A percentile compares a stretch with the other conserved stretches of the same genome.
Conservation (phyloP, 2,797 vertebrate genomes). For the Erethizon dorsatum region DNA sequence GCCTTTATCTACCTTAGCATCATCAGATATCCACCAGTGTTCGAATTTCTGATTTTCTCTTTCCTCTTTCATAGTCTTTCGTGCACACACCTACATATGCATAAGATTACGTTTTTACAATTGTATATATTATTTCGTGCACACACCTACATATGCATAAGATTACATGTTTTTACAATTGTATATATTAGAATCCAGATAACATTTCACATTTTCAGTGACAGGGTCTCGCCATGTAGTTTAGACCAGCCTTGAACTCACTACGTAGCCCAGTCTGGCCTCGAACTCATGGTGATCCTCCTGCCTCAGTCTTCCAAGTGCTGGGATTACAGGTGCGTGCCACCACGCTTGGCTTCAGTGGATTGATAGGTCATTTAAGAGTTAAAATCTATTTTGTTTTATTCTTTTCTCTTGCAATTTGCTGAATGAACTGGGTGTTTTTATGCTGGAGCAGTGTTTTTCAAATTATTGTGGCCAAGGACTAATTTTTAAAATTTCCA, state of each 20-base stretch:
- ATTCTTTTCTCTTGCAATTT: not conserved
- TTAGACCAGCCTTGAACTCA: not conserved
- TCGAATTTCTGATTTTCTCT: not conserved
- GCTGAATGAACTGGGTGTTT: not conserved
- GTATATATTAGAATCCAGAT: not conserved
- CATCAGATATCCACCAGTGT: not conserved
- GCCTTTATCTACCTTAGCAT: not conserved
- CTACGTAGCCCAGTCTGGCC: not conserved
- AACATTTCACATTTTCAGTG: not conserved
- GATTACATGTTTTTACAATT: not conserved
- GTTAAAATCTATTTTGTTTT: not conserved
- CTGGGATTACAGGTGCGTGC: no score
- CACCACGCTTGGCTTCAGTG: not conserved
- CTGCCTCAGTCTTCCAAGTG: no score
- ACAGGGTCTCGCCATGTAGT: not conserved
- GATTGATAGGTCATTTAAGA: not conserved
- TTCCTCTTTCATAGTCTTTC: not conserved
- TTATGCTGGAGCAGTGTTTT: not conserved
- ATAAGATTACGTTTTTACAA: not conserved
- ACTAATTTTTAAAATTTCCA: slow-evolving; percentile 15
- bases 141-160: not conserved
- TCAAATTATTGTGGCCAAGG: not conserved
- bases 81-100: not conserved
- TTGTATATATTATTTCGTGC: not conserved
- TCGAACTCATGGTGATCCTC: not conserved